These are phyloP conservation scores for Perca flavescens DNA, from an alignment of 2,113 vertebrate species.

Conservation along the genomic window DNA sequence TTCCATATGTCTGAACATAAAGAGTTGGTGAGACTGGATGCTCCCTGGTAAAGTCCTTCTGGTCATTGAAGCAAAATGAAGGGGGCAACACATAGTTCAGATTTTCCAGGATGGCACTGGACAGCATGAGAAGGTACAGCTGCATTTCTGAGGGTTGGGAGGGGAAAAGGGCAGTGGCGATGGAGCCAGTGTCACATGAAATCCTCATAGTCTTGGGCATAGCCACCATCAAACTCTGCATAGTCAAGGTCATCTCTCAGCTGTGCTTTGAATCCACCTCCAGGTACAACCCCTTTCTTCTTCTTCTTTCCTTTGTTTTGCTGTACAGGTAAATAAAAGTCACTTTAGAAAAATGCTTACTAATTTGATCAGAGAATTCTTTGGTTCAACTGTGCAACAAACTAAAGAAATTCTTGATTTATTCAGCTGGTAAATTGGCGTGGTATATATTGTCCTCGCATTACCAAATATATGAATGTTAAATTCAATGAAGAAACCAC, in stretches of 20 bases:
- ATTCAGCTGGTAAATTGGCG: not conserved
- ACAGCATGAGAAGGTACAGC: slow-evolving; percentile 92
- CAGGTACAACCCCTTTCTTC: slow-evolving; percentile 91
- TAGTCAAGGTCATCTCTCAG: slow-evolving; percentile 96
- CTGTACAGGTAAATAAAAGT: slow-evolving; percentile 72
- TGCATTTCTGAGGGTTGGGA: slow-evolving; percentile 89
- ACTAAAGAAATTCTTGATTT: not conserved
- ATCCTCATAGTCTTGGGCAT: slow-evolving; percentile 96
- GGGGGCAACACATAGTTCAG: slow-evolving; percentile 88
- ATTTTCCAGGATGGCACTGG: slow-evolving; percentile 92
- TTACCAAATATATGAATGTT: not conserved
- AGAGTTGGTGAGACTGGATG: slow-evolving; percentile 74
- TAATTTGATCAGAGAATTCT: not conserved
- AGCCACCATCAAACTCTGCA: slow-evolving; percentile 91
- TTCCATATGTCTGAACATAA: slow-evolving; percentile 76
- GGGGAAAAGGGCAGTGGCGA: slow-evolving; percentile 80
- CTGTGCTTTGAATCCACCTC: slow-evolving; percentile 95
- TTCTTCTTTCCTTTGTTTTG: slow-evolving; percentile 99
- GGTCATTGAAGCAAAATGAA: slow-evolving; percentile 82
- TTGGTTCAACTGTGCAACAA: not conserved
- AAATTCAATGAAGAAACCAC: not conserved
- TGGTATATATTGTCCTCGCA: not conserved
- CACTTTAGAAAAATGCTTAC: not conserved
- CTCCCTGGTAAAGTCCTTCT: slow-evolving; percentile 81
- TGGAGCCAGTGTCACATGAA: slow-evolving; percentile 94